Base-by-base conservation (phyloP, 92 coral and sea anemone species). In the Epizoanthus rinbou region DNA sequence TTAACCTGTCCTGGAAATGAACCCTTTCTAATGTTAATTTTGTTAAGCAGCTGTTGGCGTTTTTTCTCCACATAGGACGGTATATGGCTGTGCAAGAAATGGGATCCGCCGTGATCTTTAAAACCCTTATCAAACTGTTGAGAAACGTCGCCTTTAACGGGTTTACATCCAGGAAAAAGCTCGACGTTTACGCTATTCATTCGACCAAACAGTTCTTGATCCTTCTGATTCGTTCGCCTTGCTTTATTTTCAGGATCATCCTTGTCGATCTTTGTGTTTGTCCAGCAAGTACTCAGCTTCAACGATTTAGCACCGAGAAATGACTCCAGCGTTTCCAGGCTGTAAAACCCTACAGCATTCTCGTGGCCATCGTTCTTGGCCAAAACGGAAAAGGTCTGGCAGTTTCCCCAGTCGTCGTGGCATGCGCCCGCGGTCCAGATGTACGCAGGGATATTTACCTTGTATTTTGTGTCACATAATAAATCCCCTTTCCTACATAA, bases 31-130 rank as follows among this genome's bases (percentile, higher is more conserved):
- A 3, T 73, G 41, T 80, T 37, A 41, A 80, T 43, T 1, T 63
- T 31, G 22, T 18, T 35, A 41, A 0, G 35, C 31, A 80, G n/a
- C 18, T 80, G 84, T 80, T 80, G 64, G 24, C 84, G 84, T 63
- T 80, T 80, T 41, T 80, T 63, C 74, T 80, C 73, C 50, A 80
- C 74, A 37, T 80, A 80, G 24, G 74, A 39, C 23, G 73, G 84
- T n/a, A 80, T 80, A 54, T 80, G 64, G 84, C 84, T 80, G 41
- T 80, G 84, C 60, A 80, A 60, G 74, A 80, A 80, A 37, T 80
- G 84, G 74, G 74, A 33, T 73, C 73, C 62, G 31, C 84, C 35
- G 39, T 23, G 62, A 25, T 57, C 19, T 14, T 80, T 64, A 45
- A 80, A 63, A 41, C 62, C 63, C 23, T 80, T 2, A 62, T 62